Base-by-base conservation (phyloP, 2,888 invertebrate genomes). In the Deilephila porcellus region DNA sequence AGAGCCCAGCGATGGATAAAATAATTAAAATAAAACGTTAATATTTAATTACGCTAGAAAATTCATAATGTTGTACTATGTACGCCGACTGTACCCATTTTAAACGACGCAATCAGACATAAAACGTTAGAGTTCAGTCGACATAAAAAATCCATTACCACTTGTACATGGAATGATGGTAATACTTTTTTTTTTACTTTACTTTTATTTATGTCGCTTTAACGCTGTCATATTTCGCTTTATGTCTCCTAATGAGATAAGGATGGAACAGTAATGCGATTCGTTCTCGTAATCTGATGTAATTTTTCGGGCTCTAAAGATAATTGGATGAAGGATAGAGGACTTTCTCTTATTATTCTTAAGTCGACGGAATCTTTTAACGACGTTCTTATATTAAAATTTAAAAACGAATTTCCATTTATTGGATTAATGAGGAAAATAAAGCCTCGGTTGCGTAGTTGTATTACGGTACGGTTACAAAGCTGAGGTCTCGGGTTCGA, bases 131-230 rank as follows among this genome's bases (percentile, higher is more conserved):
- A 52, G 25, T 52, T 17, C 45, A 52, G 67, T 52, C 67, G 67
- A 52, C 45, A 67, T 67, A 67, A 67, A 67, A 67, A 67, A 67
- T 67, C 67, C 67, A 67, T 67, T 67, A 67, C 45, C 67, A 67
- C 67, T 45, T 67, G 56, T n/a, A 64, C 52, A 29, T 14, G 29
- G 25, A 67, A 67, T 52, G 67, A 67, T 25, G 25, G 25, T 52
- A 45, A 52, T 45, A 52, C 37, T 64, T 52, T 52, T 52, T 67
- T 52, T 64, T 64, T 52, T 52, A 52, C 52, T 29, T 67, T 52
- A 67, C 67, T 45, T 25, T 67, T 67, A 32, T 60, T 60, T 60
- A 67, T 67, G 52, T 52, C 67, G 45, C 25, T 67, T 67, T 67
- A 67, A 25, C 67, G 17, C 67, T 20, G 67, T 6, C 52, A 45